Percentiles rank a stretch among this genome's conserved stretches.
Evolutionary conservation across 1,140 invertebrate species (phyloP).

Genomic region (Plutomurus gul): DNA sequence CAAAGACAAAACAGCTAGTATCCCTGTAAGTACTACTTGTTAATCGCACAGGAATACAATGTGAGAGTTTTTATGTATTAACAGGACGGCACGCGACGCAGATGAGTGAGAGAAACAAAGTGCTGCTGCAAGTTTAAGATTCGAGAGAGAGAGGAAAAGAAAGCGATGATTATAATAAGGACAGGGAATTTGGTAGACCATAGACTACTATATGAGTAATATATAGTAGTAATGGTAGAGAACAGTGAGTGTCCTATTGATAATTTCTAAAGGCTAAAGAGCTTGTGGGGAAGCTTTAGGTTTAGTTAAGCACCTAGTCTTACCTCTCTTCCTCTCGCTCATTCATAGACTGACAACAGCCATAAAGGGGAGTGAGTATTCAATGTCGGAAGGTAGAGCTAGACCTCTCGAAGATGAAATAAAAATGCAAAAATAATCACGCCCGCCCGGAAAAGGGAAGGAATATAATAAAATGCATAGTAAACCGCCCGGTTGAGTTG

Average conservation of each 20-base stretch:
- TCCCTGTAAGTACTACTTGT: too few species aligned
- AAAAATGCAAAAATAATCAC: slow-evolving; percentile 50
- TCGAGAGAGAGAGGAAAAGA: background rate
- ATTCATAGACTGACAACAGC: background rate
- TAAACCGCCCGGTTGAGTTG: background rate
- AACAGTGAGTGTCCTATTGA: too few species aligned
- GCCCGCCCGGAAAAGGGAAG: slow-evolving; percentile 25
- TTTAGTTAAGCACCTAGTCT: background rate
- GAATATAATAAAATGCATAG: slow-evolving; percentile 17
- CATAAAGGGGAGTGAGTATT: slow-evolving; percentile 15
- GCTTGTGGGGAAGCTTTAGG: background rate
- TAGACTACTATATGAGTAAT: background rate
- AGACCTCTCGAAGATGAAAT: slow-evolving; percentile 26
- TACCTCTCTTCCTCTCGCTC: background rate
- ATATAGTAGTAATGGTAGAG: too few species aligned
- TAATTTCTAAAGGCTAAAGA: slow-evolving; percentile 23
- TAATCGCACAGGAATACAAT: too few species aligned
- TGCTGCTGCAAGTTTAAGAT: background rate
- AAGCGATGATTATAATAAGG: slow-evolving; percentile 18
- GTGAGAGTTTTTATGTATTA: too few species aligned
- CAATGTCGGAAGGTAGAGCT: slow-evolving; percentile 22
- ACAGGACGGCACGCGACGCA: too few species aligned
- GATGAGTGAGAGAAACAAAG: background rate
- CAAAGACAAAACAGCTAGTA: too few species aligned
- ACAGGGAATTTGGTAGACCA: background rate